Percentiles rank a stretch among this genome's conserved stretches.
Conservation (phyloP, 2,113 vertebrate genomes). For the Erythrocercus mccallii region DNA sequence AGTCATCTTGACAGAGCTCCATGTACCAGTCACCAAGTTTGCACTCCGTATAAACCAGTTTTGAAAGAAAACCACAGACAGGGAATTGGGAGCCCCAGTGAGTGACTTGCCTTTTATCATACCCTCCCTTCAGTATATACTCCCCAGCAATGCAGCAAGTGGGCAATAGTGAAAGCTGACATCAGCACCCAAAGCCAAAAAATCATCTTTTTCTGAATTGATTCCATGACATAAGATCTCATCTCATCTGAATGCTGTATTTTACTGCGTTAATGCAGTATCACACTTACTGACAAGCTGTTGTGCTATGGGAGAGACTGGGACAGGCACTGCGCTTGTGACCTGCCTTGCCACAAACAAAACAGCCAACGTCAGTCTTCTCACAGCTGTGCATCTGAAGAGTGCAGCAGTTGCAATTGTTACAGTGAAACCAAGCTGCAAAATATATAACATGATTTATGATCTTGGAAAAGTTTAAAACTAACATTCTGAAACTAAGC, state of each 20-base stretch:
- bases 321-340: slow-evolving; percentile 88
- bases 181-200: neutral
- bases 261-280: neutral
- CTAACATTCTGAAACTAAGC: neutral
- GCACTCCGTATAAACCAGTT: neutral
- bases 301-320: neutral
- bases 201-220: neutral
- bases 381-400: slow-evolving; percentile 81
- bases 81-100: neutral
- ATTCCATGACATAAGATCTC: neutral
- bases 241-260: neutral
- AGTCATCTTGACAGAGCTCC: neutral
- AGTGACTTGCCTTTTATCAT: neutral
- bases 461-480: neutral
- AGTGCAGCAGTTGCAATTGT: slow-evolving; percentile 77
- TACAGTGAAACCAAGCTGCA: slow-evolving; percentile 91
- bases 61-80: neutral
- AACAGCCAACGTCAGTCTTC: slow-evolving; percentile 72
- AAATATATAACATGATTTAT: neutral
- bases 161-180: neutral
- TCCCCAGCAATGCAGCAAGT: neutral
- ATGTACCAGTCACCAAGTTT: neutral
- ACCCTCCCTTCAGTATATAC: neutral
- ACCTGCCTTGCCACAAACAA: slow-evolving; percentile 78
- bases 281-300: slow-evolving; percentile 62